Percentiles rank a stretch among this genome's conserved stretches.
Conservation (phyloP, 2,888 invertebrate genomes). For the Piscicola geometra region DNA sequence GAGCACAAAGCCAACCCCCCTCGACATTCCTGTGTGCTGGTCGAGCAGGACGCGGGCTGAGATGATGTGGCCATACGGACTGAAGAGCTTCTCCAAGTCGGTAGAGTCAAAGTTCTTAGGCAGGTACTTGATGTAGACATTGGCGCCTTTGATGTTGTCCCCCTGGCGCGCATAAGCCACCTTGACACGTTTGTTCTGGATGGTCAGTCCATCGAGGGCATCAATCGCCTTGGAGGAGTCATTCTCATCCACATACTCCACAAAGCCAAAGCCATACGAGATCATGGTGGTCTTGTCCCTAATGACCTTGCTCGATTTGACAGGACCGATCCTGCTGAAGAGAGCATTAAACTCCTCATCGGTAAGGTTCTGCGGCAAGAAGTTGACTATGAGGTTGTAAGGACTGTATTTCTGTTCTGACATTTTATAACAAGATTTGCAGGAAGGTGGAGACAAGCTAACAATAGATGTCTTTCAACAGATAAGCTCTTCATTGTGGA, state of each 20-base stretch:
- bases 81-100: constrained; percentile 77
- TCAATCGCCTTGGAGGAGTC: constrained; percentile 81
- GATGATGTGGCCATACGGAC: constrained; percentile 81
- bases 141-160: constrained; percentile 86
- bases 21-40: constrained; percentile 77
- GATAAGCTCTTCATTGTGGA: constrained; percentile 11
- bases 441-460: constrained; percentile 12
- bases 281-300: constrained; percentile 69
- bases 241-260: constrained; percentile 78
- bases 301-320: constrained; percentile 79
- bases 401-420: constrained; percentile 35
- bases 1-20: constrained; percentile 79
- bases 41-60: constrained; percentile 85
- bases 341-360: constrained; percentile 83
- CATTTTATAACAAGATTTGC: constrained; percentile 23
- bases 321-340: constrained; percentile 80
- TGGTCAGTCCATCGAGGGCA: constrained; percentile 77
- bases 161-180: constrained; percentile 88
- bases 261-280: constrained; percentile 92
- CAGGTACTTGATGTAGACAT: constrained; percentile 85
- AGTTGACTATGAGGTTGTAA: constrained; percentile 85
- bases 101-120: constrained; percentile 65
- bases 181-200: constrained; percentile 86
- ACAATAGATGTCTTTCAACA: constrained; percentile 8
- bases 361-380: constrained; percentile 85